These are phyloP conservation scores for Pristis pectinata DNA, from an alignment of 2,797 vertebrate species.

Conservation along the genomic window DNA sequence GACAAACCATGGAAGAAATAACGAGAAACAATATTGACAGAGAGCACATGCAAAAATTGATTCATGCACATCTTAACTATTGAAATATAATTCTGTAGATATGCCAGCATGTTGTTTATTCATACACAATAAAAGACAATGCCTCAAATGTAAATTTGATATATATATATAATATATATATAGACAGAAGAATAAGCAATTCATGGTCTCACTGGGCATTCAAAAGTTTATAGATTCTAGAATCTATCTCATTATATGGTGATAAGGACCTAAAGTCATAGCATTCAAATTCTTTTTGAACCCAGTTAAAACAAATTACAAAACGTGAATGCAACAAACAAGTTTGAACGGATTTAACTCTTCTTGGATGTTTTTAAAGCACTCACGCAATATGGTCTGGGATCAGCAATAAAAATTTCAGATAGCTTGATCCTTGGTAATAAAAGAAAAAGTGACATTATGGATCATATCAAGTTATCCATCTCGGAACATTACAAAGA, in stretches of 20 bases:
- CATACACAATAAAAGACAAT: neutral
- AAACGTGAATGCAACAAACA: neutral
- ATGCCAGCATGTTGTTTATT: slow-evolving; percentile 40
- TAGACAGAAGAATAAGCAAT: neutral
- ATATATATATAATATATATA: neutral
- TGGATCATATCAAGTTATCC: neutral
- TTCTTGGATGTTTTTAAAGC: neutral
- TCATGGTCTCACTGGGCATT: neutral
- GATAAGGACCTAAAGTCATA: neutral
- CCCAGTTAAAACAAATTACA: neutral
- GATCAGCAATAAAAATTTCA: neutral
- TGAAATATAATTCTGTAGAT: slow-evolving; percentile 49
- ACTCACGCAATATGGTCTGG: neutral
- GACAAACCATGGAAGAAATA: slow-evolving; percentile 46
- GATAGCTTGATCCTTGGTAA: neutral
- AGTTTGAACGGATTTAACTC: neutral
- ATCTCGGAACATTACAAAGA: neutral
- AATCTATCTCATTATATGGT: neutral
- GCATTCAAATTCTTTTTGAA: neutral
- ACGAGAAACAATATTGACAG: slow-evolving; percentile 51
- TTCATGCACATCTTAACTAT: slow-evolving; percentile 53
- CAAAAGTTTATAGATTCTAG: neutral
- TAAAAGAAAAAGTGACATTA: neutral
- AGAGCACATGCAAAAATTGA: slow-evolving; percentile 65
- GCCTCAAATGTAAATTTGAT: neutral